Conservation (phyloP, 2,888 invertebrate genomes). For the Drosophila gaucha region DNA sequence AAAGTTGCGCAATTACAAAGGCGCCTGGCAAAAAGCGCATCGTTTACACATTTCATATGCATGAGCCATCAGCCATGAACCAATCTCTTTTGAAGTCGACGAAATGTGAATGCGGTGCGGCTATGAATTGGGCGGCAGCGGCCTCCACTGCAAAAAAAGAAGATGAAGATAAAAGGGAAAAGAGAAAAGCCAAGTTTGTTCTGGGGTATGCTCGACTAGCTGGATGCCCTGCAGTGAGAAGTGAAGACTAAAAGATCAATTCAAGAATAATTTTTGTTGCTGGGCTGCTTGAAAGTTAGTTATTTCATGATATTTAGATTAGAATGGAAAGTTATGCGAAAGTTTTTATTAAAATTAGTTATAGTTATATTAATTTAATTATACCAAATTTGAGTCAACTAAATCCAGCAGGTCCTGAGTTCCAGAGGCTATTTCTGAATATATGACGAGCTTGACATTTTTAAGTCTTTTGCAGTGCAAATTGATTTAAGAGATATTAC, state of each 20-base stretch:
- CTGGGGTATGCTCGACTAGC: background rate
- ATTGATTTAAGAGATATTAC: rapidly evolving
- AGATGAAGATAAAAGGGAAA: constrained; percentile 20
- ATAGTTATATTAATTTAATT: too few species aligned
- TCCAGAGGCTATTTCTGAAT: background rate
- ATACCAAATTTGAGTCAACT: background rate
- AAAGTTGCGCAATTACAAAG: constrained; percentile 78
- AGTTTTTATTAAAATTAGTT: background rate
- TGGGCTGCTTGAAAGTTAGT: too few species aligned
- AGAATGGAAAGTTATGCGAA: rapidly evolving
- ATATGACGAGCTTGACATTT: background rate
- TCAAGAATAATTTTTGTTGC: too few species aligned
- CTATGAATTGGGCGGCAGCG: constrained; percentile 61
- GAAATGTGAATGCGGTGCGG: constrained; percentile 28
- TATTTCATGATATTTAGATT: background rate
- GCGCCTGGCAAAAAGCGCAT: constrained; percentile 39
- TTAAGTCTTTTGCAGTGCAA: background rate
- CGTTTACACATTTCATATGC: constrained; percentile 63
- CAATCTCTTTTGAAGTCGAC: constrained; percentile 66
- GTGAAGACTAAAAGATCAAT: too few species aligned
- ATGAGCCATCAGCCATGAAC: constrained; percentile 61
- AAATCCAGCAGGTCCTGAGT: background rate
- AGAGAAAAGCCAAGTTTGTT: background rate
- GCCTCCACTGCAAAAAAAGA: too few species aligned
- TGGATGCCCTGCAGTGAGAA: constrained; percentile 4